Conservation (phyloP, 2,113 vertebrate genomes). For the Brienomyrus brachyistius region DNA sequence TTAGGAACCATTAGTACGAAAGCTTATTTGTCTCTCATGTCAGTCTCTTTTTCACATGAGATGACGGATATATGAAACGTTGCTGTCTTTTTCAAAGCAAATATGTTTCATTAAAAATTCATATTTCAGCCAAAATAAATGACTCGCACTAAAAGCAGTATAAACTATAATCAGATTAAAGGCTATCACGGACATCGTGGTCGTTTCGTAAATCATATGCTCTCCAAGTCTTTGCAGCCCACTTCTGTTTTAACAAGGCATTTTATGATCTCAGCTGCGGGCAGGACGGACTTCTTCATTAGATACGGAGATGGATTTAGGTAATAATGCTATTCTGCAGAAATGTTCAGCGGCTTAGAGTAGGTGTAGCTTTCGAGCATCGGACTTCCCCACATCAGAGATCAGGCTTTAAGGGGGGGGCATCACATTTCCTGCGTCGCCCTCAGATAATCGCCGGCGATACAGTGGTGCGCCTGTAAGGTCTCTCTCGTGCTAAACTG, state of each 20-base stretch:
- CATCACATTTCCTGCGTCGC: conserved; percentile 4
- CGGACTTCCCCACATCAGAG: conserved; percentile 12
- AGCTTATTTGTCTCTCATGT: background rate
- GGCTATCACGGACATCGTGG: background rate
- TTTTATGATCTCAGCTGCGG: background rate
- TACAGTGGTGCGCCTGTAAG: background rate
- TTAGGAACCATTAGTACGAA: background rate
- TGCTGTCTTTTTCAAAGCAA: background rate
- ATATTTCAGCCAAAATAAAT: conserved; percentile 1
- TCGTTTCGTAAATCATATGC: background rate
- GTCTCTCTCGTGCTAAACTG: background rate
- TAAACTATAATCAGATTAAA: background rate
- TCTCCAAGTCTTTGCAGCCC: background rate
- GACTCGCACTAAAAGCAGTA: background rate
- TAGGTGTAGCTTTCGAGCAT: background rate
- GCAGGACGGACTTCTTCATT: background rate
- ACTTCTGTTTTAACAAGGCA: background rate
- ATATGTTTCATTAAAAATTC: background rate
- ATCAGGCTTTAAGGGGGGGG: background rate
- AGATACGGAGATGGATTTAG: background rate
- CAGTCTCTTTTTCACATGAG: background rate
- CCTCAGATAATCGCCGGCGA: background rate
- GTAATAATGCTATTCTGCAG: background rate
- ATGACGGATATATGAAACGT: background rate
- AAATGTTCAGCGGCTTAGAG: background rate